A percentile compares a stretch with the other conserved stretches of the same genome.
Evolutionary conservation across 2,888 invertebrate species (phyloP).

Genomic region (Mellilla xanthometata): DNA sequence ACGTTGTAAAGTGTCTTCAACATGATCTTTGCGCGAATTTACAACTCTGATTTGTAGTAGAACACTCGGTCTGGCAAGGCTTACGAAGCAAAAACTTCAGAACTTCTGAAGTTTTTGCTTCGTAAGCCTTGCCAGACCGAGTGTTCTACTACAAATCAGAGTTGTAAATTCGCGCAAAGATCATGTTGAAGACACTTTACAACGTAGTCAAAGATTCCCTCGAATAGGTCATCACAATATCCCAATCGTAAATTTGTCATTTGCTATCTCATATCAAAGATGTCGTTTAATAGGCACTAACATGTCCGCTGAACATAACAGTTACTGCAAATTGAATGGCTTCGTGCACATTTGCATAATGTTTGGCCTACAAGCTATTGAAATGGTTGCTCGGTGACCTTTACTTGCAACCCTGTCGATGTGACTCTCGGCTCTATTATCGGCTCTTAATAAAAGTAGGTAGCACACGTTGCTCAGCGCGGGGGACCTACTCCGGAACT

Average conservation of each 20-base stretch:
- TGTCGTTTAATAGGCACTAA: constrained; percentile 1
- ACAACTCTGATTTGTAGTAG: constrained; percentile 17
- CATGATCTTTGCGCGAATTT: constrained; percentile 1
- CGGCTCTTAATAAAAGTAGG: constrained; percentile 60
- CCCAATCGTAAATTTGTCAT: neutral
- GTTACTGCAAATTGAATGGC: constrained; percentile 28
- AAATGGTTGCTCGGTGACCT: constrained; percentile 34
- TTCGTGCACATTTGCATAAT: constrained; percentile 27
- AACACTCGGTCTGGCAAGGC: constrained; percentile 18
- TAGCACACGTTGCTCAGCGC: constrained; percentile 49
- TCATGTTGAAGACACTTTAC: neutral
- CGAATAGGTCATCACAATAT: neutral
- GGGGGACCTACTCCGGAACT: constrained; percentile 12
- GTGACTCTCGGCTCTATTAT: constrained; percentile 56
- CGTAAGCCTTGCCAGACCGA: constrained; percentile 19
- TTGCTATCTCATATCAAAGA: neutral
- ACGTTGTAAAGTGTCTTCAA: neutral
- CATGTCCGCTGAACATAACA: constrained; percentile 19
- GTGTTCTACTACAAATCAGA: constrained; percentile 15
- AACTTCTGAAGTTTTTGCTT: constrained; percentile 61
- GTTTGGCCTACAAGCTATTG: constrained; percentile 31
- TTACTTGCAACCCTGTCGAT: constrained; percentile 41
- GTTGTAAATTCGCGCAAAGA: constrained; percentile 9
- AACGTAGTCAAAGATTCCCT: neutral
- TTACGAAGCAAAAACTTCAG: constrained; percentile 54